Conservation (phyloP, 2,113 vertebrate species). For the Blennius ocellaris region DNA sequence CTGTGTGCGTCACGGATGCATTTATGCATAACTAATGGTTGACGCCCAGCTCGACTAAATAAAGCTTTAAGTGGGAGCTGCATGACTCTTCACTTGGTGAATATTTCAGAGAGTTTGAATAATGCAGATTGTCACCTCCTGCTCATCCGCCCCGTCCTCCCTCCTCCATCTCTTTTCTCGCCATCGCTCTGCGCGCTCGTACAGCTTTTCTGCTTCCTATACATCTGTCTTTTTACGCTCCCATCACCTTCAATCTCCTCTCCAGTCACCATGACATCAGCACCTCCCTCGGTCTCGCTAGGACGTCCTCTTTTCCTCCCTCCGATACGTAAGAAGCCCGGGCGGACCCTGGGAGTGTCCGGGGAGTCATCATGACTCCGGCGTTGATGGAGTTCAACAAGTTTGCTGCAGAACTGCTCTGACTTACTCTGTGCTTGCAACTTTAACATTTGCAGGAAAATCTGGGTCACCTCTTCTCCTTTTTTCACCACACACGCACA, state of each 20-base stretch:
- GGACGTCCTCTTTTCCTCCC: slow-evolving; percentile 4
- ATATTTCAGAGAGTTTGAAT: slow-evolving; percentile 82
- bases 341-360: slow-evolving; percentile 29
- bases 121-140: slow-evolving; percentile 79
- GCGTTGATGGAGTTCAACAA: slow-evolving; percentile 43
- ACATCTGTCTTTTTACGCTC: slow-evolving; percentile 24
- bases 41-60: slow-evolving; percentile 73
- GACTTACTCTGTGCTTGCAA: slow-evolving; percentile 13
- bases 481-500: not conserved
- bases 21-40: slow-evolving; percentile 74
- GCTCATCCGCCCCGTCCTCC: slow-evolving; percentile 43
- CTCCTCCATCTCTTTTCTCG: slow-evolving; percentile 11
- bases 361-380: slow-evolving; percentile 27
- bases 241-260: slow-evolving; percentile 32
- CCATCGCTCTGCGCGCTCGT: slow-evolving; percentile 13
- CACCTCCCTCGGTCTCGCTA: slow-evolving; percentile 38
- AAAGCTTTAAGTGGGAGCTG: slow-evolving; percentile 75
- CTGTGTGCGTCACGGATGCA: slow-evolving; percentile 68
- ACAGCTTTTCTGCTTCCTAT: slow-evolving; percentile 25
- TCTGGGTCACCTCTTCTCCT: slow-evolving; percentile 9
- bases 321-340: not conserved
- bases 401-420: slow-evolving; percentile 17
- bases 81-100: slow-evolving; percentile 68
- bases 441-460: not conserved
- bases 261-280: slow-evolving; percentile 27